These are phyloP conservation scores for Tricholaema leucomelas DNA, from an alignment of 2,113 vertebrate species.

Conservation along the genomic window DNA sequence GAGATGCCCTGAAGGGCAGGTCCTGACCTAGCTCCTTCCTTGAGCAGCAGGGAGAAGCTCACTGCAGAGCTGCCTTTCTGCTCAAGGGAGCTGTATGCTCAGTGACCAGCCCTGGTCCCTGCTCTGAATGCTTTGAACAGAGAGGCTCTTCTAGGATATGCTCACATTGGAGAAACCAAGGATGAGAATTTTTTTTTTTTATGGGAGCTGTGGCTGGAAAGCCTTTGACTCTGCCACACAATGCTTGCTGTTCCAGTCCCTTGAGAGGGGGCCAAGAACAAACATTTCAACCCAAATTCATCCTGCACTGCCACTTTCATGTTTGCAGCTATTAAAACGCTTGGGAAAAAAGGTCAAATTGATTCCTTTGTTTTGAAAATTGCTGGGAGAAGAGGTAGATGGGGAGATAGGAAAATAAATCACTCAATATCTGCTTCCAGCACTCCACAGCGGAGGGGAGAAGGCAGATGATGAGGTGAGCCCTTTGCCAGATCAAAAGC, in stretches of 20 bases:
- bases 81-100: background rate
- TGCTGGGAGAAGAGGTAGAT: background rate
- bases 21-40: background rate
- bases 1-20: background rate
- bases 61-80: fast-evolving
- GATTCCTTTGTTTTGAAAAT: background rate
- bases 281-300: constrained; percentile 33
- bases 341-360: background rate
- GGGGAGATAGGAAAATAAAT: background rate
- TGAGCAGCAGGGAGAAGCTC: background rate
- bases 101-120: background rate
- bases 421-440: background rate
- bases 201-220: background rate
- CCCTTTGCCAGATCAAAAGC: background rate
- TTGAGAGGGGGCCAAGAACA: background rate
- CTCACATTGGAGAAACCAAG: background rate
- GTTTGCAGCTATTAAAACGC: constrained; percentile 3
- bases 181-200: background rate
- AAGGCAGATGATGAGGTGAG: background rate
- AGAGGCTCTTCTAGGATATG: background rate
- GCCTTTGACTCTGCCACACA: fast-evolving
- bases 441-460: background rate
- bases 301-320: constrained; percentile 20
- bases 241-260: constrained; percentile 7
- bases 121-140: background rate